Conservation (phyloP, 2,797 vertebrate genomes). For the Myotis findleyi region DNA sequence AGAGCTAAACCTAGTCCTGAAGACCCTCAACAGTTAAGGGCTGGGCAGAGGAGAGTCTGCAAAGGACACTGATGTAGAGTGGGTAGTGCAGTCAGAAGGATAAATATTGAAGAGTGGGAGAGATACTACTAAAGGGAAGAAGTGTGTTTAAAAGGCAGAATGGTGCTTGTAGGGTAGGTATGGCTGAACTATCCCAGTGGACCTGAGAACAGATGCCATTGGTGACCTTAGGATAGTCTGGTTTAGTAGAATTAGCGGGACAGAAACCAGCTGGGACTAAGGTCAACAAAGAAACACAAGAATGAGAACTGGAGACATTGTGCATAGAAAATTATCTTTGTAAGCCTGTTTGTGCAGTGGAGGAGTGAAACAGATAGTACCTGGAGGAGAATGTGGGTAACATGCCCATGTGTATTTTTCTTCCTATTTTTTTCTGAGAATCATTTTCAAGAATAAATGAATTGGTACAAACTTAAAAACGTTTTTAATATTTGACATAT, state of each 20-base stretch:
- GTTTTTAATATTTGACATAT: neutral
- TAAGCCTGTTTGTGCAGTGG: neutral
- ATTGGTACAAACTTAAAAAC: neutral
- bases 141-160: neutral
- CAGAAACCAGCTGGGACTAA: neutral
- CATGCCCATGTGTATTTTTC: neutral
- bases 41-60: neutral
- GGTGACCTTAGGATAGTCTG: neutral
- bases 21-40: neutral
- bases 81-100: neutral
- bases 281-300: neutral
- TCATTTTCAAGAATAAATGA: neutral
- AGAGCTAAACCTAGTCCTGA: neutral
- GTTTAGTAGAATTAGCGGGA: neutral
- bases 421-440: neutral
- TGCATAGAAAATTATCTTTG: neutral
- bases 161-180: neutral
- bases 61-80: neutral
- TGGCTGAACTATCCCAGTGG: too few species aligned
- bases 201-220: neutral
- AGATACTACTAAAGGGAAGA: neutral
- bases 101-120: too few species aligned
- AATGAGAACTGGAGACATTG: neutral
- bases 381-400: neutral
- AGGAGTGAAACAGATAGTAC: neutral